These are phyloP conservation scores for Chaetodon trifascialis DNA, from an alignment of 2,113 vertebrate species.

Conservation along the genomic window DNA sequence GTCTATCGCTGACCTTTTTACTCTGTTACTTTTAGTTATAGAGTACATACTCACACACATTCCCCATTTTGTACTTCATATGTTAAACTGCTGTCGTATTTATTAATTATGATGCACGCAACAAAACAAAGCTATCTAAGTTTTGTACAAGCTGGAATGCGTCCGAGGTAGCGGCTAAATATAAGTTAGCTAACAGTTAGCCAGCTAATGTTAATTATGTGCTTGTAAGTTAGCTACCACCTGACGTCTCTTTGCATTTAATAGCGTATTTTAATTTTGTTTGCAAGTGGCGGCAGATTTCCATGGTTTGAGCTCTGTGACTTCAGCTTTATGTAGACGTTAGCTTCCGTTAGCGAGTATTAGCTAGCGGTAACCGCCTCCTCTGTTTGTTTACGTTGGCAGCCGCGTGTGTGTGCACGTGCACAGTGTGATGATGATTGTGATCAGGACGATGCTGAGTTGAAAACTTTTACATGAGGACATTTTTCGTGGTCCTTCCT, in stretches of 20 bases:
- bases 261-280: neutral
- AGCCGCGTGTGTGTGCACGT: neutral
- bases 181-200: constrained; percentile 14
- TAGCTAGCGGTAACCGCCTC: constrained; percentile 2
- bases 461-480: too few relatives aligned
- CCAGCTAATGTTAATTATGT: neutral
- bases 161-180: neutral
- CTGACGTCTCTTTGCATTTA: neutral
- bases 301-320: fast-evolving
- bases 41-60: fast-evolving
- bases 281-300: neutral
- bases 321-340: neutral
- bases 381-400: constrained; percentile 42
- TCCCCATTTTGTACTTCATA: neutral
- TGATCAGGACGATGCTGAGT: too few relatives aligned
- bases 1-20: neutral
- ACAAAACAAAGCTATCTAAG: neutral
- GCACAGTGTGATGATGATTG: neutral
- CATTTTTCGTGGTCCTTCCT: too few relatives aligned
- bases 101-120: fast-evolving
- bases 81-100: fast-evolving
- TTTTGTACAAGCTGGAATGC: neutral
- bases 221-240: neutral
- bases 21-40: neutral
- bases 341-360: neutral